Evolutionary conservation across 2,797 vertebrate species (phyloP).

Genomic region (Alosa sapidissima): DNA sequence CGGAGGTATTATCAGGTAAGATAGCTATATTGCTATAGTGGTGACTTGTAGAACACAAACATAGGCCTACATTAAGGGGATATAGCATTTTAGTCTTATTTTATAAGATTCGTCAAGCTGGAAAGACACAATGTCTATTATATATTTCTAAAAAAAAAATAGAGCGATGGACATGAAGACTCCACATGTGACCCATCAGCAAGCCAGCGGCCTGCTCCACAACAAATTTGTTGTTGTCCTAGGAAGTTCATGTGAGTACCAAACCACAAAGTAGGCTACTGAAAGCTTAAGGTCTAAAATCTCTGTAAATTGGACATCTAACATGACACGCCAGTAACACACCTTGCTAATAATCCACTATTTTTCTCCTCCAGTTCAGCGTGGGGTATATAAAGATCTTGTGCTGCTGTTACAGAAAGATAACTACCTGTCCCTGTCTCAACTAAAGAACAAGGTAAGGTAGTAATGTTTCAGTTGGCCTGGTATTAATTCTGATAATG

Average conservation of each 20-base stretch:
- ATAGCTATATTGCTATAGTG: no score
- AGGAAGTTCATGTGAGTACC: slow-evolving; percentile 86
- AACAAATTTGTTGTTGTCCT: slow-evolving; percentile 86
- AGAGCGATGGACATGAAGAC: background rate
- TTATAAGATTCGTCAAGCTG: no score
- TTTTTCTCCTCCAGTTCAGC: slow-evolving; percentile 72
- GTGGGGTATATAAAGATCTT: slow-evolving; percentile 84
- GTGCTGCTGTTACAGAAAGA: slow-evolving; percentile 79
- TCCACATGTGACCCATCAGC: slow-evolving; percentile 60
- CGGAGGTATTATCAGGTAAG: no score
- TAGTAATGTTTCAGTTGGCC: background rate
- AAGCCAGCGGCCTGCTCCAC: slow-evolving; percentile 75
- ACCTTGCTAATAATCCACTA: no score
- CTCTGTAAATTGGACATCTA: no score
- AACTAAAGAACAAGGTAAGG: slow-evolving; percentile 80
- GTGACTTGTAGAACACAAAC: no score
- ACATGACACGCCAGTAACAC: no score
- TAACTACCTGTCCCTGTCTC: slow-evolving; percentile 63
- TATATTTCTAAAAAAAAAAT: no score
- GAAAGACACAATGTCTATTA: no score
- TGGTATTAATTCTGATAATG: background rate
- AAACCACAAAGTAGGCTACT: no score
- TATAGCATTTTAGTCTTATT: no score
- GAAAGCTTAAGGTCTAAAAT: background rate
- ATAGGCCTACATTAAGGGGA: no score